phyloP scores from a whole-genome alignment of 53 echinoderm and acorn worm genomes.

The Echinarachnius parma region DNA sequence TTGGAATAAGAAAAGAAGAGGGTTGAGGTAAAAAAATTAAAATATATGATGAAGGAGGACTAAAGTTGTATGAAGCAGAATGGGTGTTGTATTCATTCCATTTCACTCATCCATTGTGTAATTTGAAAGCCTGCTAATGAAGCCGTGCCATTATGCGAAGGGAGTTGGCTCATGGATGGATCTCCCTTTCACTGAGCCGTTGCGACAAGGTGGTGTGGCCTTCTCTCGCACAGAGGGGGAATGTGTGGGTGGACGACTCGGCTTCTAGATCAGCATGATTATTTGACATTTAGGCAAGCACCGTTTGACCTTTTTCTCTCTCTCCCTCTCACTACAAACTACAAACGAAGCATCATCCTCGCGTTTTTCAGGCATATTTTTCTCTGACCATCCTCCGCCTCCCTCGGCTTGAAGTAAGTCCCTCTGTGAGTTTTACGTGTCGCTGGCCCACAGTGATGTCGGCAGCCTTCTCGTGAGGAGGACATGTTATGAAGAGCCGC shows the following conservation, averaged over 20 bases:
- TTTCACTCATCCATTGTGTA: conserved; percentile 14
- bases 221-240: conserved; percentile 20
- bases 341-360: conserved; percentile 16
- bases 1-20: too few species aligned
- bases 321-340: conserved; percentile 45
- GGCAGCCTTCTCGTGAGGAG: conserved; percentile 9
- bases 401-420: not conserved
- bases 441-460: too few species aligned
- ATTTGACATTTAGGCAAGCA: conserved; percentile 42
- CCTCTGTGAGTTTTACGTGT: too few species aligned
- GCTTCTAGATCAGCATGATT: conserved; percentile 36
- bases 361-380: conserved; percentile 24
- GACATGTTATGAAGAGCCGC: too few species aligned
- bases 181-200: conserved; percentile 21
- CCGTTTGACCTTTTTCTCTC: conserved; percentile 45
- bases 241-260: conserved; percentile 40
- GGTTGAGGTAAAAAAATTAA: too few species aligned
- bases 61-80: not conserved
- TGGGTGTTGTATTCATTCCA: not conserved
- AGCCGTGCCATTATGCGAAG: conserved; percentile 22
- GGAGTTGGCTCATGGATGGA: too few species aligned
- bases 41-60: too few species aligned
- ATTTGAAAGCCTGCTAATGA: conserved; percentile 32
- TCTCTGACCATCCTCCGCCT: not conserved
- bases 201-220: conserved; percentile 29